Percentiles rank a stretch among this genome's conserved stretches.
Evolutionary conservation across 2,113 vertebrate species (phyloP).

Genomic region (Anolis sagrei): DNA sequence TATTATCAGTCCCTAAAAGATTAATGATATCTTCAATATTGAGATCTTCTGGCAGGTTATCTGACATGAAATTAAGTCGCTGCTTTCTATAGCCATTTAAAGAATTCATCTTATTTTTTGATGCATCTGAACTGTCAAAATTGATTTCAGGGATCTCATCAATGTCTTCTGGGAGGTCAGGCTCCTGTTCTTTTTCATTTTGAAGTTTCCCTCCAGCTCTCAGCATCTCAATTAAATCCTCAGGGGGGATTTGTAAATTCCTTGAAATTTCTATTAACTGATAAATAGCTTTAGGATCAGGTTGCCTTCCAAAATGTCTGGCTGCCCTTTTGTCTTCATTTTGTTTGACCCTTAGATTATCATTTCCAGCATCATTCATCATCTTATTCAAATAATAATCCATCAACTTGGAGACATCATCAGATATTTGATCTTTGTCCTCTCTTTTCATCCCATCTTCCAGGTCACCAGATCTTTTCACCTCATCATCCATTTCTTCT

Average conservation of each 20-base stretch:
- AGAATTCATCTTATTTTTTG: slow-evolving; percentile 75
- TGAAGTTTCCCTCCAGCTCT: slow-evolving; percentile 76
- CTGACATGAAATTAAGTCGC: slow-evolving; percentile 68
- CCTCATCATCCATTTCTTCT: slow-evolving; percentile 75
- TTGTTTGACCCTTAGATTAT: slow-evolving; percentile 74
- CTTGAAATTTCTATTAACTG: slow-evolving; percentile 90
- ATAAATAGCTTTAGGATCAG: slow-evolving; percentile 84
- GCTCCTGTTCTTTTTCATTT: slow-evolving; percentile 70
- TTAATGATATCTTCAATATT: slow-evolving; percentile 87
- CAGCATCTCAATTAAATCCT: slow-evolving; percentile 90
- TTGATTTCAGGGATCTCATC: slow-evolving; percentile 72
- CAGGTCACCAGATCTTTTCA: slow-evolving; percentile 82
- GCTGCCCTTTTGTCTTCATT: slow-evolving; percentile 76
- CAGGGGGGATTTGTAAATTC: slow-evolving; percentile 91
- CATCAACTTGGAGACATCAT: slow-evolving; percentile 84
- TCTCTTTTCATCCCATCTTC: slow-evolving; percentile 77
- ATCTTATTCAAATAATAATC: slow-evolving; percentile 88
- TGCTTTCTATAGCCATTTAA: slow-evolving; percentile 74
- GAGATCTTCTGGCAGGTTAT: slow-evolving; percentile 82
- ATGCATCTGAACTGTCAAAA: slow-evolving; percentile 69
- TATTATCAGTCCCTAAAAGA: slow-evolving; percentile 82
- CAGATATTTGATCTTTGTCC: slow-evolving; percentile 76
- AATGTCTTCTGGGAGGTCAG: slow-evolving; percentile 71
- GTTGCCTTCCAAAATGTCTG: slow-evolving; percentile 73
- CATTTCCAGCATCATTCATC: slow-evolving; percentile 79